Evolutionary conservation across 1,140 invertebrate genomes (phyloP), one percentile per base, ranked within the genome.

Genomic region (Penaeus japonicus): DNA sequence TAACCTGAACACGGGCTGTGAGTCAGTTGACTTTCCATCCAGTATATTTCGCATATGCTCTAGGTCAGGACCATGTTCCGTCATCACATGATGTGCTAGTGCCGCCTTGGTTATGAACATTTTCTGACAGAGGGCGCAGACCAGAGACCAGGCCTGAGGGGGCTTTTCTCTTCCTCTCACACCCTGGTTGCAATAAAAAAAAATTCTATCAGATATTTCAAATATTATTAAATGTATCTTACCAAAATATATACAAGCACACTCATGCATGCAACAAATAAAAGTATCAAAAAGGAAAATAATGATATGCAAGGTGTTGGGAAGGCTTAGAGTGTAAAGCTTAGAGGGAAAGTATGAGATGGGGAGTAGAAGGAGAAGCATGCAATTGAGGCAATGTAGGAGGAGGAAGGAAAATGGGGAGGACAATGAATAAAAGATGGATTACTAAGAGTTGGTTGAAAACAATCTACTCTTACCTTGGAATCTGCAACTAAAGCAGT

Each of bases 91-190:
- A 30, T 86, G 79, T 39, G 89, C 89, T 12, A 90, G 70, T 30
- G 89, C 89, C 32, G 84, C 87, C 32, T 89, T 88, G 75, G 89
- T 90, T 65, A 90, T 85, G 78, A 90, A 90, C 83, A 90, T 88
- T 79, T 90, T 90, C 54, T 90, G 84, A 55, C 89, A 90, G 35
- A 90, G 79, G 30, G 83, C 82, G 62, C 89, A 90, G 18, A 90
- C 89, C 57, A 90, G 70, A 53, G 89, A 90, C 89, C 89, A 90
- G 17, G 89, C 89, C 77, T 90, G 84, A 53, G 89, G 89, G n/a
- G 87, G 79, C 18, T 53, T 62, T 59, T 57, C 83, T 59, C 86
- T 47, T 7, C 89, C 87, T 78, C 87, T 53, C 24, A 90, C 89
- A n/a, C 89, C 89, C 89, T 90, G 75, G 10, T 59, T 70, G 12